Evolutionary conservation across 2,888 invertebrate genomes (phyloP).

Genomic region (Cinara cedri): DNA sequence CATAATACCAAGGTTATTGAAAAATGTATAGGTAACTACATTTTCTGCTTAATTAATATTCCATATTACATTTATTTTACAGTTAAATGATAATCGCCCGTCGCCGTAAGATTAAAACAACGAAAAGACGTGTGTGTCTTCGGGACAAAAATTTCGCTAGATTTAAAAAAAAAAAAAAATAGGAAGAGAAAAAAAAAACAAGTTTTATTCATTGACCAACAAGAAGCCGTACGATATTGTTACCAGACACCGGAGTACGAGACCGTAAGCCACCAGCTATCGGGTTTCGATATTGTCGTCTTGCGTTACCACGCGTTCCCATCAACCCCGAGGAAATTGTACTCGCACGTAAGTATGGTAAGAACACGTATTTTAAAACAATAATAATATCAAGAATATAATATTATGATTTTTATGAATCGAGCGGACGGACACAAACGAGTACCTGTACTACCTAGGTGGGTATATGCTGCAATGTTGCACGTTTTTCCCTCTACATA

Average conservation of each 20-base stretch:
- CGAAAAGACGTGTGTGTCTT: constrained; percentile 23
- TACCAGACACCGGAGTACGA: constrained; percentile 52
- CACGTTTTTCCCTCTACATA: constrained; percentile 11
- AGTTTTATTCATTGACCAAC: constrained; percentile 55
- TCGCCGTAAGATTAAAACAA: constrained; percentile 43
- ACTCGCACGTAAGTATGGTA: constrained; percentile 30
- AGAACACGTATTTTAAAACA: constrained; percentile 50
- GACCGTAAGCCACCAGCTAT: constrained; percentile 54
- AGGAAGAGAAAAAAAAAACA: constrained; percentile 12
- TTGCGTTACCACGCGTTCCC: constrained; percentile 54
- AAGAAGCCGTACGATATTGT: constrained; percentile 51
- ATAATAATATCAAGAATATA: constrained; percentile 51
- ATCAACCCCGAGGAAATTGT: constrained; percentile 45
- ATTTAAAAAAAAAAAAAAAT: constrained; percentile 36
- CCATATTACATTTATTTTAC: constrained; percentile 35
- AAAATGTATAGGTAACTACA: no score
- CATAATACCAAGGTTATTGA: no score
- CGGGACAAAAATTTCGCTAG: constrained; percentile 29
- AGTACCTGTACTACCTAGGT: background rate
- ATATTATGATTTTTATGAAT: constrained; percentile 49
- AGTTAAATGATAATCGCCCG: constrained; percentile 19
- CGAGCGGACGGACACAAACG: constrained; percentile 34
- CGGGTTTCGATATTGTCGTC: constrained; percentile 46
- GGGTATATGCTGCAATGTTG: background rate
- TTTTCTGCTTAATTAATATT: no score